phyloP scores from a whole-genome alignment of 2,888 invertebrate species.

The Campoplex nolae region DNA sequence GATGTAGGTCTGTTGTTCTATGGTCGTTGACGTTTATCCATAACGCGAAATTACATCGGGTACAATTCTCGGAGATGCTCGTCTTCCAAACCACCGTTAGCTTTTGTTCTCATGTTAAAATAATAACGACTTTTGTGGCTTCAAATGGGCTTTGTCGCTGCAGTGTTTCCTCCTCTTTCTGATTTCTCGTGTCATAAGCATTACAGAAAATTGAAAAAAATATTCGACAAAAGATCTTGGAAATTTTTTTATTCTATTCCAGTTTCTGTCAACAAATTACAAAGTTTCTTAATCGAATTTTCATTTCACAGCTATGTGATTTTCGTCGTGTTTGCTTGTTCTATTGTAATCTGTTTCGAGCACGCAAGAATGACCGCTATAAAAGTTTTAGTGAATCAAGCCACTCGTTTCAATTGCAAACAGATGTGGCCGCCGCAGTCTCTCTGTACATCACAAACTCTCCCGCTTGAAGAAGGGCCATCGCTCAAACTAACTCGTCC shows the following conservation, averaged over 20 bases:
- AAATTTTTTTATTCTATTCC: not conserved
- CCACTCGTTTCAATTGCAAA: conserved; percentile 83
- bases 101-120: conserved; percentile 66
- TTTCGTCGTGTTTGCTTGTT: conserved; percentile 13
- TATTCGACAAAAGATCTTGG: not conserved
- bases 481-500: conserved; percentile 80
- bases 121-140: conserved; percentile 49
- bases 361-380: conserved; percentile 68
- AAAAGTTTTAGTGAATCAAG: conserved; percentile 75
- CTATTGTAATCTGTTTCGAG: conserved; percentile 18
- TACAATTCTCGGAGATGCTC: conserved; percentile 55
- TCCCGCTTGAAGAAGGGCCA: conserved; percentile 71
- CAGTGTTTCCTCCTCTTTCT: not conserved
- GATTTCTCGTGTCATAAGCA: conserved; percentile 4
- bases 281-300: conserved; percentile 48
- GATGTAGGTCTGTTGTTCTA: conserved; percentile 68
- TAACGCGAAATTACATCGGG: conserved; percentile 74
- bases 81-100: conserved; percentile 37
- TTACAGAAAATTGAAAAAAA: not conserved
- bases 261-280: conserved; percentile 6
- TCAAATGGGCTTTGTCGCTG: not conserved
- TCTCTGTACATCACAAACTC: conserved; percentile 66
- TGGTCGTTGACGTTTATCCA: conserved; percentile 76
- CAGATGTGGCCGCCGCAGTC: conserved; percentile 79
- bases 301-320: conserved; percentile 47